Evolutionary conservation across 2,888 invertebrate genomes (phyloP), one percentile per base, ranked within the genome.

Genomic region (Dryococelus australis): DNA sequence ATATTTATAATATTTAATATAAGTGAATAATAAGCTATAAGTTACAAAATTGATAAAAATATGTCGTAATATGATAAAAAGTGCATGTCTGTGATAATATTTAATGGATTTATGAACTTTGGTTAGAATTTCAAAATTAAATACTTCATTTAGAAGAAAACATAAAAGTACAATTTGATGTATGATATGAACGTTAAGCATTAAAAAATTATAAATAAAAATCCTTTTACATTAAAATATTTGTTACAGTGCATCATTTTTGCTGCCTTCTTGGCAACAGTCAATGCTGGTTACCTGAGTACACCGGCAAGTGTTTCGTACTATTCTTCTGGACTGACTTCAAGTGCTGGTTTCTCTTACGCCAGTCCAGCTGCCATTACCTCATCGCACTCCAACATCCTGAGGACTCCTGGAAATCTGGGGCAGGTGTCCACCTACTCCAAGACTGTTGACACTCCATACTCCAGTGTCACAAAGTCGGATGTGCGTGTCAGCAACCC

Each of bases 361-460:
- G 93, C 92, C 91, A 92, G 93, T 90, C 93, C 93, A 0, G 93
- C 93, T 90, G 93, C 89, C 85, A 88, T 89, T 88, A 89, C 90
- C 84, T 85, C 89, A 84, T 87, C 89, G 86, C 87, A 87, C 79
- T 87, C 89, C 87, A 90, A 86, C 89, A 90, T 90, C 90, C 91
- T 94, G 89, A 93, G 95, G 89, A 94, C 94, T 85, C 95, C 94
- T 88, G 96, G 95, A 89, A 96, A 96, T 91, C 92, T 96, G 89
- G 96, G 95, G 89, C 92, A 92, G 89, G 93, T 95, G 88, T 95
- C 96, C n/a, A 95, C 95, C 85, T 95, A 95, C 92, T 93, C 94
- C 27, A 96, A 96, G 91, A 94, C 95, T 88, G 94, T 96, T 90
- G 95, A 95, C 91, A 96, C 96, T 3, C 96, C 96, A 13, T 96